Evolutionary conservation across 2,113 vertebrate genomes (phyloP).

Genomic region (Nerophis lumbriciformis): DNA sequence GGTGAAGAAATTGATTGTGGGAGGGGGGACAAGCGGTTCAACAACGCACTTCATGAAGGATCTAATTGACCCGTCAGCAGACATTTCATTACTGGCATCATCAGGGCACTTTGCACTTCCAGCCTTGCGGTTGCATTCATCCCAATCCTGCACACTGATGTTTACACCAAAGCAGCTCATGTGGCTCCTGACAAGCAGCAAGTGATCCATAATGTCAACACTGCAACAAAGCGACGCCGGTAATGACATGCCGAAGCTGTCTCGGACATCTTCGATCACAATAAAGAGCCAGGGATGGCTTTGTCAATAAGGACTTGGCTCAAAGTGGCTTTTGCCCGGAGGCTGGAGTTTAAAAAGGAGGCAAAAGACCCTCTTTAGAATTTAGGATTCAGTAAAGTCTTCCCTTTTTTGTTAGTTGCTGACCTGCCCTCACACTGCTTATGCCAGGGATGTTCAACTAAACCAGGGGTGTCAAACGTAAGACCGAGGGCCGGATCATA

Average conservation of each 20-base stretch:
- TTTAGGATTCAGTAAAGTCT: too few species aligned
- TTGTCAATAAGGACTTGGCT: neutral
- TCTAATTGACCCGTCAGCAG: conserved; percentile 37
- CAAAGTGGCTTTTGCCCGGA: neutral
- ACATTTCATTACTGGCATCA: conserved; percentile 53
- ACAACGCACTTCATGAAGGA: conserved; percentile 37
- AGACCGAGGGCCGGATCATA: too few species aligned
- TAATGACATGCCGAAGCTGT: conserved; percentile 6
- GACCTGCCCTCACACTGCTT: too few species aligned
- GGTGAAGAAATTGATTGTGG: conserved; percentile 32
- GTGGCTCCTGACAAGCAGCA: conserved; percentile 10
- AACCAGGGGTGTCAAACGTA: too few species aligned
- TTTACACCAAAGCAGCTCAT: conserved; percentile 7
- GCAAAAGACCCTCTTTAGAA: too few species aligned
- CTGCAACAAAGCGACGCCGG: neutral
- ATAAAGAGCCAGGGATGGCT: neutral
- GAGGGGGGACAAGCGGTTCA: conserved; percentile 23
- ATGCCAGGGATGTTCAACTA: too few species aligned
- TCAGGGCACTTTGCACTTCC: neutral
- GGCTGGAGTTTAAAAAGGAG: too few species aligned
- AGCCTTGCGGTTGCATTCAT: conserved; percentile 24
- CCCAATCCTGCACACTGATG: conserved; percentile 17
- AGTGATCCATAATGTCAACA: conserved; percentile 1
- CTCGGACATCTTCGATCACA: conserved; percentile 1
- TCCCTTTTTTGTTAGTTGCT: too few species aligned